Conservation (phyloP, 2,888 invertebrate species). For the Drosophila pseudotalamancana region DNA sequence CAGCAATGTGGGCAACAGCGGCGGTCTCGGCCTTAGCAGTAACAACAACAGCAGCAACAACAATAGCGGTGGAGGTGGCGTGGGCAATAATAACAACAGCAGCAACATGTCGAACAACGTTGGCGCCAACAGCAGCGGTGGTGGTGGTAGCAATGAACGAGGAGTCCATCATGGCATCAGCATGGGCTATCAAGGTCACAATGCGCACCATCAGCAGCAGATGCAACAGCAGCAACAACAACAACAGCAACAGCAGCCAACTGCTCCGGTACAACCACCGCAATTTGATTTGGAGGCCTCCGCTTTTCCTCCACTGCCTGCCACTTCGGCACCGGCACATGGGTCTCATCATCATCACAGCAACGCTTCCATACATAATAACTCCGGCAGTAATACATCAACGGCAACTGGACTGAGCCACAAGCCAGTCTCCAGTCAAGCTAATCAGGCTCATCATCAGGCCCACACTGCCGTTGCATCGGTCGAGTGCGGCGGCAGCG, state of each 20-base stretch:
- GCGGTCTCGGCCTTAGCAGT: slow-evolving; percentile 38
- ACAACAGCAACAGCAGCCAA: slow-evolving; percentile 79
- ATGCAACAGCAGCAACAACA: slow-evolving; percentile 76
- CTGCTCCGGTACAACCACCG: slow-evolving; percentile 85
- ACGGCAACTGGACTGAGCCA: slow-evolving; percentile 30
- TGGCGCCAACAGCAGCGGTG: slow-evolving; percentile 37
- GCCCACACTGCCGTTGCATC: slow-evolving; percentile 23
- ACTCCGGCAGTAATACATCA: slow-evolving; percentile 45
- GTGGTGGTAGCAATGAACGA: slow-evolving; percentile 49
- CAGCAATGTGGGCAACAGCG: slow-evolving; percentile 65
- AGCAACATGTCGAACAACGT: slow-evolving; percentile 50
- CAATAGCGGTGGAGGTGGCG: slow-evolving; percentile 17
- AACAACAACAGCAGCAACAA: slow-evolving; percentile 18
- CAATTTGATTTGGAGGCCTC: slow-evolving; percentile 92
- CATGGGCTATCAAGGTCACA: slow-evolving; percentile 71
- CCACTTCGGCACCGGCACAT: slow-evolving; percentile 81
- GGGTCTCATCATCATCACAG: slow-evolving; percentile 38
- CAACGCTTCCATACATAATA: slow-evolving; percentile 58
- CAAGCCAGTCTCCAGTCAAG: slow-evolving; percentile 39
- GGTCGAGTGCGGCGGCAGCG: slow-evolving; percentile 30
- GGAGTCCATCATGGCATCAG: slow-evolving; percentile 52
- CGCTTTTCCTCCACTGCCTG: slow-evolving; percentile 92
- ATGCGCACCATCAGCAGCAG: slow-evolving; percentile 68
- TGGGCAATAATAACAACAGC: too few relatives aligned
- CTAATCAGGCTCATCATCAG: slow-evolving; percentile 77